These are phyloP conservation scores for Thryonomys swinderianus DNA, from an alignment of 2,113 vertebrate genomes.

Conservation along the genomic window DNA sequence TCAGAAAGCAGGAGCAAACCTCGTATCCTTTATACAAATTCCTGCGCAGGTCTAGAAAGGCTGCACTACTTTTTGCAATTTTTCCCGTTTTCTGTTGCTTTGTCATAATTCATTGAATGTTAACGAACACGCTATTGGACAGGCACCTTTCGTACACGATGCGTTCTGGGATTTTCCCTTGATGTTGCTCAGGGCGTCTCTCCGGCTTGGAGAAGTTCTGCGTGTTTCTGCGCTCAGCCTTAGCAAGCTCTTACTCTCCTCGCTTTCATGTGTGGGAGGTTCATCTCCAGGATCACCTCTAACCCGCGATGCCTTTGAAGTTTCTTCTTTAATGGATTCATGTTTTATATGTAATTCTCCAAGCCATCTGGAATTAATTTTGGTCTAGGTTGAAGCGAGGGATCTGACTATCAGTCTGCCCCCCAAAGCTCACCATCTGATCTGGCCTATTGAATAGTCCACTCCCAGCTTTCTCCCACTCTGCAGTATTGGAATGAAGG, in stretches of 20 bases:
- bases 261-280: conserved; percentile 41
- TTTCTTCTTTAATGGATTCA: conserved; percentile 28
- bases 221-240: not conserved
- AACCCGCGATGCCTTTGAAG: conserved; percentile 63
- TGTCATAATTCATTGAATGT: not conserved
- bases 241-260: not conserved
- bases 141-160: too few species aligned
- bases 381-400: conserved; percentile 38
- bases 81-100: not conserved
- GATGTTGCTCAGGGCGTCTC: not conserved
- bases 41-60: not conserved
- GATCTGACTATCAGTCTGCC: not conserved
- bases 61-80: not conserved
- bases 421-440: conserved; percentile 41
- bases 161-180: not conserved
- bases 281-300: conserved; percentile 37
- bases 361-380: conserved; percentile 76
- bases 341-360: conserved; percentile 62
- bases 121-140: not conserved
- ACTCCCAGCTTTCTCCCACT: conserved; percentile 37
- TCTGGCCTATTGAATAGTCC: conserved; percentile 41
- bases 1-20: not conserved
- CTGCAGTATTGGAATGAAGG: not conserved
- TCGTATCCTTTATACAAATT: not conserved
- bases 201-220: not conserved